Evolutionary conservation across 2,113 vertebrate species (phyloP), one percentile per base, ranked within the genome.

Genomic region (Hymenochirus boettgeri): DNA sequence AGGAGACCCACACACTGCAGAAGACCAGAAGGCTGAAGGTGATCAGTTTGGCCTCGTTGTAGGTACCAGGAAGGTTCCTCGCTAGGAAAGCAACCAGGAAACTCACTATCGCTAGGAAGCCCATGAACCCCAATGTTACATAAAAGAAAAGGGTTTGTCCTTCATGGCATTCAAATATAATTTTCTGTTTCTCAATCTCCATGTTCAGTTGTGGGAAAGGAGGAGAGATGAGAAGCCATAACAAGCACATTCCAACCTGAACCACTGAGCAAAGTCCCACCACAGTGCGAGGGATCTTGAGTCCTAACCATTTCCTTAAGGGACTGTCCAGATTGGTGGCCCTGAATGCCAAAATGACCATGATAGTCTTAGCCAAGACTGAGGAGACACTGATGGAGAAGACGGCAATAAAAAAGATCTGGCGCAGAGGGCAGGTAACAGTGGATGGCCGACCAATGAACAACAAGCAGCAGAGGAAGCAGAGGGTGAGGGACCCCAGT

Each of bases 311-410:
- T 73, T 86, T 88, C 78, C 85, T 81, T 1, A 85, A 19, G 69
- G 83, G 80, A 51, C 73, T 86, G 7, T 80, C 79, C 70, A 83
- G 85, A 65, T 75, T 80, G 57, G 83, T 84, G 3, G 86, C 85
- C 17, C 74, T 85, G 51, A 89, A 89, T 31, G 87, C 86, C 70
- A 88, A 78, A 52, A 87, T 73, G 21, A 89, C 87, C 45, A 86
- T 82, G 22, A 86, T 64, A 1, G 87, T 88, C 80, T 88, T 89
- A n/a, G 85, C 86, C n/a, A 89, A 70, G 65, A 89, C 76, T 69
- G 83, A 88, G 8, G 86, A 86, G 59, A 86, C 83, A 19, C 81
- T 85, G 55, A 88, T 81, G 35, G 84, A 83, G 56, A 86, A 87
- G 19, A 83, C 84, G 71, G 86, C 79, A 11, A 83, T 81, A 21